Conservation (phyloP, 23 tunicate species). For the Diplosoma virens region DNA sequence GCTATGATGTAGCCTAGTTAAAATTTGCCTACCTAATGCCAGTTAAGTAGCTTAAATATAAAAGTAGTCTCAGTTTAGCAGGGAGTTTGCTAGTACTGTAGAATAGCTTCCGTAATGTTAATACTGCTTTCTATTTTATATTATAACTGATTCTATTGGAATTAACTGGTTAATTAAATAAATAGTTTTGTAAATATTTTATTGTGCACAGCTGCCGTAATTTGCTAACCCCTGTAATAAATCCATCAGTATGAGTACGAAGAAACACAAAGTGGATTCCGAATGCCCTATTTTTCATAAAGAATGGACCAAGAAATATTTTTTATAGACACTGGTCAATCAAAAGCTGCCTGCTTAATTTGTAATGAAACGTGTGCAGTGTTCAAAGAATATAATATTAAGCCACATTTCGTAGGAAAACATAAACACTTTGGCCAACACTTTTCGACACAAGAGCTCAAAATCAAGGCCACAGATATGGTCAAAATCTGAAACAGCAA, state of each 20-base stretch:
- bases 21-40: slow-evolving; percentile 8
- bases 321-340: slow-evolving; percentile 19
- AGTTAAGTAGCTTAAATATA: slow-evolving; percentile 2
- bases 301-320: slow-evolving; percentile 38
- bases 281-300: slow-evolving; percentile 15
- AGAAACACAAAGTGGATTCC: too few species aligned
- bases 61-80: slow-evolving; percentile 10
- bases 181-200: slow-evolving; percentile 12
- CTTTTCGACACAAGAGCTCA: slow-evolving; percentile 29
- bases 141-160: not conserved
- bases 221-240: too few species aligned
- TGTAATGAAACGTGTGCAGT: slow-evolving; percentile 30
- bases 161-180: not conserved
- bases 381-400: too few species aligned
- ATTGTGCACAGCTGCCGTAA: too few species aligned
- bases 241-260: too few species aligned
- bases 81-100: slow-evolving; percentile 11
- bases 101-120: slow-evolving; percentile 5
- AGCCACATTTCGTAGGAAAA: slow-evolving; percentile 33
- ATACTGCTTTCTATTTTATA: slow-evolving; percentile 3
- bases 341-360: slow-evolving; percentile 35
- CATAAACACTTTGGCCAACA: slow-evolving; percentile 22
- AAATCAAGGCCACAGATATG: slow-evolving; percentile 30
- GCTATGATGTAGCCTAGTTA: slow-evolving; percentile 20
- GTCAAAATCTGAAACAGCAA: too few species aligned